Conservation (phyloP, 2,797 vertebrate genomes). For the Ibycter americanus region DNA sequence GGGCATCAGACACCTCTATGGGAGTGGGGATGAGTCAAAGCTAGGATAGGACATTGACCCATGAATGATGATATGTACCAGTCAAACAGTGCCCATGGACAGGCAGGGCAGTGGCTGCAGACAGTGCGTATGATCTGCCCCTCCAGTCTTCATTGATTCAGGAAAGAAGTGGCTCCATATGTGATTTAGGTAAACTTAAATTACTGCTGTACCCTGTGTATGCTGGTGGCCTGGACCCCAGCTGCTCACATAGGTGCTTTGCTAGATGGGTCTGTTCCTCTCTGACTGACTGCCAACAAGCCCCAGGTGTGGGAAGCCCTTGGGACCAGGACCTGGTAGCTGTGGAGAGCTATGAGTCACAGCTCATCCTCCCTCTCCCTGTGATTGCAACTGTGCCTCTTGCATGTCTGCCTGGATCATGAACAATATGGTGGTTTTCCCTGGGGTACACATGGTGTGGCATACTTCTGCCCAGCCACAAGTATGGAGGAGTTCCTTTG, state of each 20-base stretch:
- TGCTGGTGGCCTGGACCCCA: not conserved
- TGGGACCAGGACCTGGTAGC: not conserved
- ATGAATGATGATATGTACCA: not conserved
- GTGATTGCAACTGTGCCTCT: not conserved
- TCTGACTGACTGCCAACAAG: not conserved
- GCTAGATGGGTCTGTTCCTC: not conserved
- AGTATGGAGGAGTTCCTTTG: not conserved
- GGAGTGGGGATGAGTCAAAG: rapidly evolving
- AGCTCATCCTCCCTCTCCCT: not conserved
- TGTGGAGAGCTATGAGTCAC: not conserved
- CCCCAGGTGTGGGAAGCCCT: not conserved
- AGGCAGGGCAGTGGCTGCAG: rapidly evolving
- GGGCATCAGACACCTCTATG: not conserved
- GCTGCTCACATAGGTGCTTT: not conserved
- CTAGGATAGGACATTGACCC: rapidly evolving
- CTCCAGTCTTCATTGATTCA: not conserved
- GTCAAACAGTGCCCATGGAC: not conserved
- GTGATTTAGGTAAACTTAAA: not conserved
- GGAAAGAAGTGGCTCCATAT: not conserved
- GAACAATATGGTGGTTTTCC: not conserved
- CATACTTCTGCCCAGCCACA: not conserved
- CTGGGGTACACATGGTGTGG: not conserved
- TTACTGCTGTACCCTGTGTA: not conserved
- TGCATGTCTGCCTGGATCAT: not conserved
- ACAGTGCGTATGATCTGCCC: rapidly evolving